Evolutionary conservation across 2,797 vertebrate genomes (phyloP).

Genomic region (Nothura maculosa): DNA sequence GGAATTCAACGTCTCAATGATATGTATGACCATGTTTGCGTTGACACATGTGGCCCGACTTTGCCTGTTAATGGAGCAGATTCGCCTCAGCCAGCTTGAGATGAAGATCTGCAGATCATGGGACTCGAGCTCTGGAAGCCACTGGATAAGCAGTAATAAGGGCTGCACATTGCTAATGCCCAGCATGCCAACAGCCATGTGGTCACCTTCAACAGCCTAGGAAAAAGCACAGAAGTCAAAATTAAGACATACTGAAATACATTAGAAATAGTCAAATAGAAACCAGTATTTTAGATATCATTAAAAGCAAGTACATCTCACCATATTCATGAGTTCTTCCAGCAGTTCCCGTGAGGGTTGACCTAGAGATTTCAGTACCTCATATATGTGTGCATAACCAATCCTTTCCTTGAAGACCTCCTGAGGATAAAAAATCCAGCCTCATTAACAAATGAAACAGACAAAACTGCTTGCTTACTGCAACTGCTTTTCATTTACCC

Average conservation of each 20-base stretch:
- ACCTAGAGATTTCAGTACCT: conserved; percentile 93
- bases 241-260: not conserved
- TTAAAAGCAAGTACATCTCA: conserved; percentile 78
- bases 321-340: conserved; percentile 99
- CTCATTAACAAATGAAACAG: conserved; percentile 18
- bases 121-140: conserved; percentile 94
- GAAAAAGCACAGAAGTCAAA: conserved; percentile 70
- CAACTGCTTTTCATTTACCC: not conserved
- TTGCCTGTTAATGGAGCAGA: conserved; percentile 94
- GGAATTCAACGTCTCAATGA: conserved; percentile 85
- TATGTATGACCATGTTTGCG: conserved; percentile 89
- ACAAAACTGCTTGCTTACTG: not conserved
- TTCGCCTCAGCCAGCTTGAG: conserved; percentile 92
- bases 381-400: conserved; percentile 94
- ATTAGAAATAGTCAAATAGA: not conserved
- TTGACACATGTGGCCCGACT: conserved; percentile 95
- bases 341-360: conserved; percentile 92
- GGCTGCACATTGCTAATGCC: conserved; percentile 98
- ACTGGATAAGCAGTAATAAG: conserved; percentile 93
- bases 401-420: conserved; percentile 99
- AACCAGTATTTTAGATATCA: not conserved
- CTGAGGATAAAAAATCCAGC: conserved; percentile 78
- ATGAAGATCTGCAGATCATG: conserved; percentile 93
- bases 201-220: conserved; percentile 96
- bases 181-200: conserved; percentile 94